Percentiles rank a stretch among this genome's conserved stretches.
Evolutionary conservation across 2,797 vertebrate genomes (phyloP).

Genomic region (Premnoplex brunnescens): DNA sequence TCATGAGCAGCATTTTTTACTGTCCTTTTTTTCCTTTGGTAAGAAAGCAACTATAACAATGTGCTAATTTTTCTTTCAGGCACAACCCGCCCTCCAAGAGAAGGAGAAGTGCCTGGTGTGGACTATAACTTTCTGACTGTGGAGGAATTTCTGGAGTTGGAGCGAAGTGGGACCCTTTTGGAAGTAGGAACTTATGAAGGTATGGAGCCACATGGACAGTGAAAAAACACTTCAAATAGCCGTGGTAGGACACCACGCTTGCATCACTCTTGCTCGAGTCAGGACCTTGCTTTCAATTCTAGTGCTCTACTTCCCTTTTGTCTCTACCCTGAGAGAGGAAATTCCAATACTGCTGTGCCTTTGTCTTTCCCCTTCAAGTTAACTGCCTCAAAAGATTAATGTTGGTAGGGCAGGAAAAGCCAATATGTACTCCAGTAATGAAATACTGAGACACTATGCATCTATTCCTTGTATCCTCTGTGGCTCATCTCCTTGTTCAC

Average conservation of each 20-base stretch:
- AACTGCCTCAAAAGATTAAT: neutral
- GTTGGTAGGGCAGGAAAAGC: neutral
- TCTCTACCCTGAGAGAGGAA: neutral
- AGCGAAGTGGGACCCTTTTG: slow-evolving; percentile 92
- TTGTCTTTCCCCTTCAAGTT: neutral
- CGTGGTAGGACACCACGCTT: accelerated
- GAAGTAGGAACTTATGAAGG: slow-evolving; percentile 98
- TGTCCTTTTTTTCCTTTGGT: neutral
- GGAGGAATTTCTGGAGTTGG: slow-evolving; percentile 91
- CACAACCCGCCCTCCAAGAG: slow-evolving; percentile 93
- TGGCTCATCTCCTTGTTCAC: neutral
- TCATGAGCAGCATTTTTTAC: neutral
- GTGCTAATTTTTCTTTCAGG: slow-evolving; percentile 75
- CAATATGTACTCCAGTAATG: neutral
- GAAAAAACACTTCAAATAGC: neutral
- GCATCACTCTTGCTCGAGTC: accelerated
- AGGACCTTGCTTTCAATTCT: neutral
- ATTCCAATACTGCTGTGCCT: neutral
- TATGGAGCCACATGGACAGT: slow-evolving; percentile 10
- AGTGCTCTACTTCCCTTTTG: neutral
- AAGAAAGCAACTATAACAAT: neutral
- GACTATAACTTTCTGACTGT: slow-evolving; percentile 97
- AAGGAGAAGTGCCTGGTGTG: slow-evolving; percentile 95
- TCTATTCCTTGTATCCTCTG: neutral
- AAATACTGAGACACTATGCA: neutral